Evolutionary conservation across 2,113 vertebrate genomes (phyloP).

Genomic region (Trichomycterus rosablanca): DNA sequence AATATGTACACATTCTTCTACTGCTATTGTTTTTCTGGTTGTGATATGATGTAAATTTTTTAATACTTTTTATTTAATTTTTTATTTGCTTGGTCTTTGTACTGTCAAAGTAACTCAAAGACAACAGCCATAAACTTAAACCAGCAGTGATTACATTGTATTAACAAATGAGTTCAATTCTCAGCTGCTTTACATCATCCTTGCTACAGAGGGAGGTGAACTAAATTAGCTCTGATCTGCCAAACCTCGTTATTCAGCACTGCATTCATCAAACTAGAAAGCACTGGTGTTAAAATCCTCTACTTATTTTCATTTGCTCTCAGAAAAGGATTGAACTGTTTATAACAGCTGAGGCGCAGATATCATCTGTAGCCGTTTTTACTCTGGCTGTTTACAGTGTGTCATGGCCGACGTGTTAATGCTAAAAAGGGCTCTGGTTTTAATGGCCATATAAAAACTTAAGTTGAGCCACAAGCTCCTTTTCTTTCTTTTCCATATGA

Average conservation of each 20-base stretch:
- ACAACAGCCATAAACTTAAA: slow-evolving; percentile 26
- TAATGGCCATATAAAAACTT: slow-evolving; percentile 43
- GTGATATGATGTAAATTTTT: not conserved
- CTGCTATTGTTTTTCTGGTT: no score
- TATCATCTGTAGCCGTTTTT: slow-evolving; percentile 24
- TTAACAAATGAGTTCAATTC: slow-evolving; percentile 23
- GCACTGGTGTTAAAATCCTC: not conserved
- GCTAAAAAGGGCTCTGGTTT: slow-evolving; percentile 17
- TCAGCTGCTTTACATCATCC: slow-evolving; percentile 29
- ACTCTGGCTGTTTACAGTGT: slow-evolving; percentile 39
- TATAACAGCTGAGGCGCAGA: slow-evolving; percentile 10
- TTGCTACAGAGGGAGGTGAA: slow-evolving; percentile 19
- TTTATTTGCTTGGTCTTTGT: slow-evolving; percentile 28
- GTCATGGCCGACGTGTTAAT: slow-evolving; percentile 32
- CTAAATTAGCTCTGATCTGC: slow-evolving; percentile 30
- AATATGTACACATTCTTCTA: no score
- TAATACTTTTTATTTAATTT: not conserved
- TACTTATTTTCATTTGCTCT: slow-evolving; percentile 1
- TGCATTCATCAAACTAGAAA: slow-evolving; percentile 17
- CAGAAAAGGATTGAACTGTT: slow-evolving; percentile 26
- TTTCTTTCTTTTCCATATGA: slow-evolving; percentile 39
- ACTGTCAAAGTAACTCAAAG: slow-evolving; percentile 19
- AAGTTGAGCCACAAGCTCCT: slow-evolving; percentile 25
- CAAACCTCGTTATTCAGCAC: slow-evolving; percentile 26
- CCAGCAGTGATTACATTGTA: slow-evolving; percentile 35